These are phyloP conservation scores for Conus canariensis DNA, from an alignment of 2,888 invertebrate genomes.

Conservation along the genomic window DNA sequence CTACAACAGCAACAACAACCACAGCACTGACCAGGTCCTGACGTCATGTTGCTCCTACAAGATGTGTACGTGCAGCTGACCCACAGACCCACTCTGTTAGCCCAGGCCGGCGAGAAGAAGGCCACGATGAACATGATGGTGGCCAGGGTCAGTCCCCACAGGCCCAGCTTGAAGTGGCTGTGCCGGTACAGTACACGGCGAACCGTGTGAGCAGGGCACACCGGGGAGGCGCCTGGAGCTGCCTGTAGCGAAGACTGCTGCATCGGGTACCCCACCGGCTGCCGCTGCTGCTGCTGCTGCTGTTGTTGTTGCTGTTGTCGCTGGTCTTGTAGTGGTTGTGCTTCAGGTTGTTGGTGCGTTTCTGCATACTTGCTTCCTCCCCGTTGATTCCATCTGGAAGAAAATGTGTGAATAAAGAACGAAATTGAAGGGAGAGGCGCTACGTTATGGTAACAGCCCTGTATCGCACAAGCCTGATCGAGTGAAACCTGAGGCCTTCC, in stretches of 20 bases:
- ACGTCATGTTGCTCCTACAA: not conserved
- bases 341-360: not conserved
- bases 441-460: too few relatives aligned
- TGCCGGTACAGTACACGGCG: not conserved
- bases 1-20: not conserved
- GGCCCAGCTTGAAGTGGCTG: not conserved
- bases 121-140: slow-evolving; percentile 4
- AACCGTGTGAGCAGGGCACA: not conserved
- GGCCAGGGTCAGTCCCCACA: not conserved
- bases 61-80: not conserved
- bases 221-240: not conserved
- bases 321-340: too few relatives aligned
- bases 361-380: too few relatives aligned
- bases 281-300: not conserved
- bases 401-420: too few relatives aligned
- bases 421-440: too few relatives aligned
- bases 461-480: too few relatives aligned
- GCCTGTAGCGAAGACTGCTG: too few relatives aligned
- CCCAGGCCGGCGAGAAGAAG: slow-evolving; percentile 11
- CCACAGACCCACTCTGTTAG: not conserved
- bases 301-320: not conserved
- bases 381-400: too few relatives aligned
- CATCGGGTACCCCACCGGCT: too few relatives aligned
- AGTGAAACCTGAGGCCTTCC: too few relatives aligned
- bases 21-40: not conserved